A percentile compares a stretch with the other conserved stretches of the same genome.
phyloP scores from a whole-genome alignment of 2,797 vertebrate species.

The Dicrostonyx torquatus region DNA sequence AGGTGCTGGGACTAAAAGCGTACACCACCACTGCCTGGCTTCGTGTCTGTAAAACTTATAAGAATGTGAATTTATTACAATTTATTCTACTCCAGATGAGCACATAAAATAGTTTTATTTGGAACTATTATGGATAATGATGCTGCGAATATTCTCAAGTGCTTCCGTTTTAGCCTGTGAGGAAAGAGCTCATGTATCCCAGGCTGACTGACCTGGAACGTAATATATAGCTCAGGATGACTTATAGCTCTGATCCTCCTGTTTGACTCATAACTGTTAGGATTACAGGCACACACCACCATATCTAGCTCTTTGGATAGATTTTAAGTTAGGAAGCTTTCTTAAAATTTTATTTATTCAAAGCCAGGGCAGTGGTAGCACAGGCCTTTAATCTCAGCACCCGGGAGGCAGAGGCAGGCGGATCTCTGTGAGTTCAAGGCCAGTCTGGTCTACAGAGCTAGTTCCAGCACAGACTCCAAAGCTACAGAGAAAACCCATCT shows the following conservation, averaged over 20 bases:
- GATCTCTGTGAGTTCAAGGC: too few species aligned
- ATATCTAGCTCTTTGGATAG: neutral
- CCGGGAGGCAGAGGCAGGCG: too few species aligned
- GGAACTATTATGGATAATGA: neutral
- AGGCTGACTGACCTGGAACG: neutral
- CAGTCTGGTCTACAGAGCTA: too few species aligned
- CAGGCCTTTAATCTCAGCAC: too few species aligned
- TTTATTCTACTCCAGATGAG: neutral
- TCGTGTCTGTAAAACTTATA: neutral
- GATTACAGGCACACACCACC: neutral
- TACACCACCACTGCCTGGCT: neutral
- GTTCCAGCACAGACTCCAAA: too few species aligned
- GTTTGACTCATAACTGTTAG: neutral
- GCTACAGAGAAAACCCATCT: too few species aligned
- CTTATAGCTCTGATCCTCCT: neutral
- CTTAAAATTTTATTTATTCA: neutral
- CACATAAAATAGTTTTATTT: slow-evolving; percentile 2
- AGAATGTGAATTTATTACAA: neutral
- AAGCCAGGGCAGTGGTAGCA: too few species aligned
- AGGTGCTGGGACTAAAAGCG: neutral
- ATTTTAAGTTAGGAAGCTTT: neutral
- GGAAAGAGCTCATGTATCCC: neutral
- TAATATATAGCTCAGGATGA: neutral
- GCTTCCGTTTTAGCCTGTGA: neutral
- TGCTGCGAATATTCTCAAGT: neutral